Evolutionary conservation across 2,888 invertebrate genomes (phyloP), one percentile per base, ranked within the genome.

Genomic region (Eueremaeus valkanovi): DNA sequence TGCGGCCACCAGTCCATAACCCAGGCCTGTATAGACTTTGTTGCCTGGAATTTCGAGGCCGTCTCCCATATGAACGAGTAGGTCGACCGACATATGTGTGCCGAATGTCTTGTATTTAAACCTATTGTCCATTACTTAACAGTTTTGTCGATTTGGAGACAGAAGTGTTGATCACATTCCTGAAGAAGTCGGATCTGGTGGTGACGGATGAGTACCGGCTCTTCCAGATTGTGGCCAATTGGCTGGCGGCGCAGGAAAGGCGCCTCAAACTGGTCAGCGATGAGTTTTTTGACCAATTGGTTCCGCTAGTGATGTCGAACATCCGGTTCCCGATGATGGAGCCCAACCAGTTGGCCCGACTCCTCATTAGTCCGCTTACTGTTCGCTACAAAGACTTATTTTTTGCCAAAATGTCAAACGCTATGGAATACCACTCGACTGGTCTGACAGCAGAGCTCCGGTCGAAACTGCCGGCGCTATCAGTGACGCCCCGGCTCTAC

Each of bases 291-390:
- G 88, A 89, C 77, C 86, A 88, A 5, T 85, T 93, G 0, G 89
- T 93, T 0, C 87, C 89, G 68, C 88, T 89, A 63, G 89, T 92
- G 0, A 90, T 93, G 86, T 86, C 89, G 0, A 89, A 90, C 78
- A 88, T 93, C 78, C 86, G 92, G 79, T 97, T 96, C 84, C 93
- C 95, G 0, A 95, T 95, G 93, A 95, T 97, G 93, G 89, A 92
- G 24, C 92, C 93, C 0, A 87, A 90, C 74, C 93, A 97, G 83
- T 83, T 97, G 78, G 91, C 92, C 0, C 90, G 91, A 81, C 83
- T 97, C 33, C 85, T 95, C 70, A 85, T 92, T 18, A 90, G 89
- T 33, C 90, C 92, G 0, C 84, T 95, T 9, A 89, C 91, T 1
- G 89, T 90, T 80, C 88, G 90, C 78, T 90, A 92, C 82, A 92